These are phyloP conservation scores for Mechanitis mazaeus DNA, from an alignment of 2,888 invertebrate species.

Conservation along the genomic window DNA sequence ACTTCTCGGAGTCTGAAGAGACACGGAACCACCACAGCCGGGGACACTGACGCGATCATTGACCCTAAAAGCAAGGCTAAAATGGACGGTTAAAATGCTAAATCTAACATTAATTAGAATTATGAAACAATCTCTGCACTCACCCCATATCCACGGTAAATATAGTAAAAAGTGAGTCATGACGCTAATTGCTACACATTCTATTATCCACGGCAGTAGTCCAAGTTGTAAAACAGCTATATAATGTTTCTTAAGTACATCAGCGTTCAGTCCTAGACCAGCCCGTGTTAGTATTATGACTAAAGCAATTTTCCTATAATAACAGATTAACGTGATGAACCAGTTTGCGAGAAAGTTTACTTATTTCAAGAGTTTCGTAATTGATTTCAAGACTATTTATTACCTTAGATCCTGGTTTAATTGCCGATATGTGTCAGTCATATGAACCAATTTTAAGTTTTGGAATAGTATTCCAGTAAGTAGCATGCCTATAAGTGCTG, in stretches of 20 bases:
- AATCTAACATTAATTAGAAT: neutral
- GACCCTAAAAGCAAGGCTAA: conserved; percentile 82
- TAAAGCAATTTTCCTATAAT: conserved; percentile 83
- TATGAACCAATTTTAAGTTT: conserved; percentile 79
- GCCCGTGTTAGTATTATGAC: conserved; percentile 90
- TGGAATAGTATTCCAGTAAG: conserved; percentile 82
- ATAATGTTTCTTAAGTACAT: conserved; percentile 83
- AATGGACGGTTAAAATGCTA: conserved; percentile 25
- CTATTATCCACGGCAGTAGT: conserved; percentile 85
- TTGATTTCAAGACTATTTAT: conserved; percentile 55
- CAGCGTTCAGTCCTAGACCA: conserved; percentile 88
- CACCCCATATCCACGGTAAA: conserved; percentile 87
- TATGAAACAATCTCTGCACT: conserved; percentile 21
- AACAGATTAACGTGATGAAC: too few relatives aligned
- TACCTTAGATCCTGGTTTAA: conserved; percentile 79
- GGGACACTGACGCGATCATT: conserved; percentile 90
- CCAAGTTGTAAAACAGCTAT: conserved; percentile 85
- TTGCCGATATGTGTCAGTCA: conserved; percentile 77
- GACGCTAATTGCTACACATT: conserved; percentile 79
- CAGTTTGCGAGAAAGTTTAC: too few relatives aligned
- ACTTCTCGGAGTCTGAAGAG: conserved; percentile 84
- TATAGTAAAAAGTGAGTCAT: conserved; percentile 81
- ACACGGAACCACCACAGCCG: conserved; percentile 93
- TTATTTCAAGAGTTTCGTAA: neutral
- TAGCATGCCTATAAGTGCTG: conserved; percentile 86